Base-by-base conservation (phyloP, 2,888 invertebrate species). In the Cheiracanthium punctorium region DNA sequence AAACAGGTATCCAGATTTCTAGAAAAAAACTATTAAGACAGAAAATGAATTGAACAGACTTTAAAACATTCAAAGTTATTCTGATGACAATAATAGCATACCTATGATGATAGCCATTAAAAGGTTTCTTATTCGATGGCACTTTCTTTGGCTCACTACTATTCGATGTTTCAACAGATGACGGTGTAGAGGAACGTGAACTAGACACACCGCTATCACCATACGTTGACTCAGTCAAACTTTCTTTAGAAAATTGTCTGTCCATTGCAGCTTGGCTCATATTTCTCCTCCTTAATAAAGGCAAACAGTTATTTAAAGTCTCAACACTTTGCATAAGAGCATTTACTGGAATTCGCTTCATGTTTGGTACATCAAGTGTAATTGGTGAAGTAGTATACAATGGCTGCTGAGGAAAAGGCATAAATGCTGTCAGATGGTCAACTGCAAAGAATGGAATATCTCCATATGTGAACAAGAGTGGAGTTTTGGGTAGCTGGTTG, bases 121-220 rank as follows among this genome's bases (percentile, higher is more conserved):
- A 64, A 29, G 65, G 43, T 2, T 24, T 17, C 20, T 58, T 58
- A 58, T 5, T 24, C 4, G 24, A 58, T 30, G 32, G 32, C 33
- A 43, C 17, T 33, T 33, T 72, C 37, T 74, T 74, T n/a, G 70
- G 10, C 41, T 85, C 84, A 12, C 64, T 70, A 52, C 79, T 85
- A 20, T 75, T 37, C 10, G 85, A 80, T 29, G 85, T 86, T 37
- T 80, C 85, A 30, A 86, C 75, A 52, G 85, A 86, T 32, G 85
- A 86, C 10, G 85, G 85, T 28, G 85, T 86, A n/a, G 85, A 86
- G 10, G 85, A 86, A 43, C 85, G 74, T n/a, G 85, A 86, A 65
- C 85, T 86, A 17, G 85, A 86, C 20, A 86, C 75, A 17, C 85
- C 85, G 70, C 85, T 86, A 32, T 86, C 85, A 24, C 75, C 80